Percentiles rank a stretch among this genome's conserved stretches.
These are phyloP conservation scores for Antechinus stuartii DNA, from an alignment of 2,113 vertebrate species.

Conservation along the genomic window DNA sequence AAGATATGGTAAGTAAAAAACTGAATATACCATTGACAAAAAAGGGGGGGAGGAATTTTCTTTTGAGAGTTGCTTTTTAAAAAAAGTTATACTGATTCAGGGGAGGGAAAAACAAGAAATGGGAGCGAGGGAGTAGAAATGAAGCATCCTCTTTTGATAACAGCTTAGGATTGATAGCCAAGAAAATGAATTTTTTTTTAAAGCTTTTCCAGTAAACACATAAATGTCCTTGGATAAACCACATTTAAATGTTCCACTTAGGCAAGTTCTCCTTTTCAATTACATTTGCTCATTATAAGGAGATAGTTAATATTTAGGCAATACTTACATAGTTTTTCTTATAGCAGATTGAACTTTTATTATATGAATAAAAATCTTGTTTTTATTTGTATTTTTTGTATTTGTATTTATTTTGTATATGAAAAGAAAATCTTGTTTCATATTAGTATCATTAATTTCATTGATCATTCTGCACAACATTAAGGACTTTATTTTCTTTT, in stretches of 20 bases:
- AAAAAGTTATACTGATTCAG: background rate
- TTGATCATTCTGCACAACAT: background rate
- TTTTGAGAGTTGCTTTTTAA: background rate
- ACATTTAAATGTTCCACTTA: background rate
- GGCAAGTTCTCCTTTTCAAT: background rate
- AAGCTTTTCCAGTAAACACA: background rate
- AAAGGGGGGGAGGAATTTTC: background rate
- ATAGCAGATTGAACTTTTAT: conserved; percentile 20
- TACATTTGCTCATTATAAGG: background rate
- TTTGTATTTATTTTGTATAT: too few relatives aligned
- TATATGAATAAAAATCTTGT: conserved; percentile 56
- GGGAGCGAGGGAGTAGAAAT: background rate
- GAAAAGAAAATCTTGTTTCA: conserved; percentile 37
- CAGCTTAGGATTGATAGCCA: background rate
- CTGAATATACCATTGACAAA: background rate
- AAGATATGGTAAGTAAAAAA: conserved; percentile 89
- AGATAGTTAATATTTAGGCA: conserved; percentile 11
- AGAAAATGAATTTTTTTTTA: background rate
- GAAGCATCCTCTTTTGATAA: background rate
- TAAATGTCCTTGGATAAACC: conserved; percentile 27
- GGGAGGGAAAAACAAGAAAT: background rate
- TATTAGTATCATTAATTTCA: conserved; percentile 32
- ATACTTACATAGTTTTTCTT: conserved; percentile 11
- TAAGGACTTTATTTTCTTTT: conserved; percentile 37
- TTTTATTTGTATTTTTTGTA: background rate